Evolutionary conservation across 1,140 invertebrate genomes (phyloP).

Genomic region (Tyrophagus putrescentiae): DNA sequence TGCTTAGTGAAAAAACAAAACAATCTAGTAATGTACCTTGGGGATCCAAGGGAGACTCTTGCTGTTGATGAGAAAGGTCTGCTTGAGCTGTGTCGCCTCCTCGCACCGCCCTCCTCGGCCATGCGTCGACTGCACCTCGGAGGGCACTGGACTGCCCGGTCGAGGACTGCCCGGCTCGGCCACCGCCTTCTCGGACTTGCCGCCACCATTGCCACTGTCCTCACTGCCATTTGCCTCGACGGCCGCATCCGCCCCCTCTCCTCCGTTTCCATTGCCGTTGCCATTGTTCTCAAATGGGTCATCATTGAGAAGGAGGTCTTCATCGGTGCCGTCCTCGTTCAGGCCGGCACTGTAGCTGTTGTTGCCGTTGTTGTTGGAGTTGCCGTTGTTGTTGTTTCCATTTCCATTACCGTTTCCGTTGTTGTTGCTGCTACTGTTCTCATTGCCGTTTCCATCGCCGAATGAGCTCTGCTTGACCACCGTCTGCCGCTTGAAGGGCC

Average conservation of each 20-base stretch:
- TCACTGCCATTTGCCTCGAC: no score
- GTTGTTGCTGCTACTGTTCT: background rate
- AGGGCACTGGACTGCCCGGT: slow-evolving; percentile 25
- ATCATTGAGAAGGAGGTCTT: slow-evolving; percentile 12
- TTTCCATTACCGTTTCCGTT: slow-evolving; percentile 1
- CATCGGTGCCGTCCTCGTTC: no score
- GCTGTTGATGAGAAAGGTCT: slow-evolving; percentile 20
- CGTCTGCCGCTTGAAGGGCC: slow-evolving; percentile 45
- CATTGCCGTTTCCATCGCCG: slow-evolving; percentile 6
- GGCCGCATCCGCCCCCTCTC: background rate
- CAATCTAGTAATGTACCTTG: no score
- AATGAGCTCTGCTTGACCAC: slow-evolving; percentile 20
- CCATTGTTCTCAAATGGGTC: background rate
- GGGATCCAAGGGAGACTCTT: slow-evolving; percentile 73
- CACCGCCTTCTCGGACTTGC: no score
- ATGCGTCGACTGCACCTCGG: slow-evolving; percentile 32
- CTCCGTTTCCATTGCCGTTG: background rate
- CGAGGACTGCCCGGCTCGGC: slow-evolving; percentile 25
- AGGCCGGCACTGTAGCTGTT: no score
- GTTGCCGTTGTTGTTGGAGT: no score
- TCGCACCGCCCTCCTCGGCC: slow-evolving; percentile 34
- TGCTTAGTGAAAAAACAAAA: no score
- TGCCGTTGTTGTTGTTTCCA: no score
- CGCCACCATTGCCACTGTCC: no score
- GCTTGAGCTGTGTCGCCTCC: slow-evolving; percentile 28